phyloP scores from a whole-genome alignment of 2,888 invertebrate genomes.

The Heliothis peltigera region DNA sequence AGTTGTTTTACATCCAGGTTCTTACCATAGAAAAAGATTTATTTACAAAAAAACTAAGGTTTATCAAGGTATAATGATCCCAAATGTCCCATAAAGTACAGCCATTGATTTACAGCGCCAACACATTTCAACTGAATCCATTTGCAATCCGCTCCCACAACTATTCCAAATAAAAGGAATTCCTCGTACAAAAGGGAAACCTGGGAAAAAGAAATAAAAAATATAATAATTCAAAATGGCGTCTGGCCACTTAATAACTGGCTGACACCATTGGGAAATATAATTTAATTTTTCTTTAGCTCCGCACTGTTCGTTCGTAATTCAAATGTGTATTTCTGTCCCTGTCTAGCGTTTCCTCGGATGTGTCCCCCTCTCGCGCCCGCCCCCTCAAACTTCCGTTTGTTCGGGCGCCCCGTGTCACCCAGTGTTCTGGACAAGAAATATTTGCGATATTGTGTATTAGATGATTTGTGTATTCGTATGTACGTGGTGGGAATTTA shows the following conservation, averaged over 20 bases:
- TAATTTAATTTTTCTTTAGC: constrained; percentile 89
- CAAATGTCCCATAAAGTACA: constrained; percentile 68
- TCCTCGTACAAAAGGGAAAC: constrained; percentile 84
- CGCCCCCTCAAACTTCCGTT: constrained; percentile 76
- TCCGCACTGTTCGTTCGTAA: constrained; percentile 71
- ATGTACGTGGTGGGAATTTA: constrained; percentile 81
- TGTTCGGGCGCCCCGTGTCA: constrained; percentile 82
- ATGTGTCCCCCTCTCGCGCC: constrained; percentile 69
- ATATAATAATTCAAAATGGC: constrained; percentile 90
- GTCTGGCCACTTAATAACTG: constrained; percentile 90
- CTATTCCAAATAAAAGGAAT: constrained; percentile 88
- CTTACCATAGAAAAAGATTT: constrained; percentile 44
- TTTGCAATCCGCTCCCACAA: constrained; percentile 82
- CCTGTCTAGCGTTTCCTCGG: constrained; percentile 78
- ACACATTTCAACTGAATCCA: constrained; percentile 76
- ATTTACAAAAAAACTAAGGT: constrained; percentile 58
- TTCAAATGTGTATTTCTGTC: constrained; percentile 67
- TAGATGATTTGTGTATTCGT: constrained; percentile 87
- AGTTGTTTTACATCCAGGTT: constrained; percentile 44
- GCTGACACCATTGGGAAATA: constrained; percentile 90
- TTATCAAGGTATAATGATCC: constrained; percentile 70
- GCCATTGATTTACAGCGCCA: constrained; percentile 74
- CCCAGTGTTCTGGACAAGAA: constrained; percentile 86
- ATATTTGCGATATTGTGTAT: constrained; percentile 88
- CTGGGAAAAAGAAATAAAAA: constrained; percentile 86